phyloP scores from a whole-genome alignment of 2,797 vertebrate species.

The Hafferia zeledoni region DNA sequence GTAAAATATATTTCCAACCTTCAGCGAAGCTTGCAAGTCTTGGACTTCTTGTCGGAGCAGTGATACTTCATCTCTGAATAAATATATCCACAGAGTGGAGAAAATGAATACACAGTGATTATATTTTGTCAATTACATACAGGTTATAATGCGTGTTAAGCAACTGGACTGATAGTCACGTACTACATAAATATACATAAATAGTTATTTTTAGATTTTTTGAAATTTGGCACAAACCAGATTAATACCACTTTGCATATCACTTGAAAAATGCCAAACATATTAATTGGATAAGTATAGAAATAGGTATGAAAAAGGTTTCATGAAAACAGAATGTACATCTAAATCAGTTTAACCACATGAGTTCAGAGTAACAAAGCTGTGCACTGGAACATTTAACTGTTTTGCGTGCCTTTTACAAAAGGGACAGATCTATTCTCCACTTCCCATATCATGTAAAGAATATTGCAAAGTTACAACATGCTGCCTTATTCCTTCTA shows the following conservation, averaged over 20 bases:
- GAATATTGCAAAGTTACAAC: not conserved
- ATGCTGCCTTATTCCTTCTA: not conserved
- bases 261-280: not conserved
- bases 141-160: not conserved
- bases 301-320: not conserved
- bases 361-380: not conserved
- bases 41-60: conserved; percentile 94
- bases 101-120: conserved; percentile 55
- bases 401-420: not conserved
- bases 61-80: conserved; percentile 87
- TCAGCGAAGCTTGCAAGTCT: conserved; percentile 93
- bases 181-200: not conserved
- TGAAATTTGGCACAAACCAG: not conserved
- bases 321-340: not conserved
- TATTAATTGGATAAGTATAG: not conserved
- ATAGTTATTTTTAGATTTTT: not conserved
- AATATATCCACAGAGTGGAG: conserved; percentile 29
- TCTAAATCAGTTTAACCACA: not conserved
- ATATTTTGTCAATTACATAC: conserved; percentile 12
- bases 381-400: not conserved
- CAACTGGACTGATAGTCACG: not conserved
- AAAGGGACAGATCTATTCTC: not conserved
- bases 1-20: conserved; percentile 80
- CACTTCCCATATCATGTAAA: not conserved
- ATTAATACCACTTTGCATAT: not conserved